phyloP scores from a whole-genome alignment of 1,140 invertebrate species.

The Leptonema lineaticorne region DNA sequence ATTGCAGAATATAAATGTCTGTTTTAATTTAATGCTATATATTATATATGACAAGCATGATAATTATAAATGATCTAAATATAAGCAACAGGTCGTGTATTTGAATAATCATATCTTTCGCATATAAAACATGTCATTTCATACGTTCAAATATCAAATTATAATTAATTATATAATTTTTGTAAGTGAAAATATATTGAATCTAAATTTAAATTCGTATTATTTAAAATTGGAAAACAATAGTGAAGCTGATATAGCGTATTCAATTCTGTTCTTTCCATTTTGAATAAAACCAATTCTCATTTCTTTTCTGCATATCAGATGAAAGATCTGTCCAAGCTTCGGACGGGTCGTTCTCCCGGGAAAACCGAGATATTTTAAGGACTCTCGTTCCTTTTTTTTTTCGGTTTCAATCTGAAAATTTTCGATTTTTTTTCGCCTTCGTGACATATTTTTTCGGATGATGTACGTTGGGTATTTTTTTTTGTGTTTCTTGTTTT shows the following conservation, averaged over 20 bases:
- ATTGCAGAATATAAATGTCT: too few relatives aligned
- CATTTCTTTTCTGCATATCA: constrained; percentile 27
- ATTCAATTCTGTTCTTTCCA: neutral
- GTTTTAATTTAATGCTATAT: too few relatives aligned
- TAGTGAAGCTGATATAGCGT: neutral
- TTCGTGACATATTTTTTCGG: neutral
- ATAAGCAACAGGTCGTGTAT: too few relatives aligned
- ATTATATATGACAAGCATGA: too few relatives aligned
- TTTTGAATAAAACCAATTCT: constrained; percentile 9
- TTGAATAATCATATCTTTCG: too few relatives aligned
- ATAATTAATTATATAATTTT: too few relatives aligned
- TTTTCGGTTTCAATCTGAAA: constrained; percentile 17
- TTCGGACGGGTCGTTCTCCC: constrained; percentile 14
- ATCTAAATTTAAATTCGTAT: too few relatives aligned
- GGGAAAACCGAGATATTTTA: constrained; percentile 19
- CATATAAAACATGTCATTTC: too few relatives aligned
- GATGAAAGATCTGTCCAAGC: constrained; percentile 17
- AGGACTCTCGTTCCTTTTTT: constrained; percentile 12
- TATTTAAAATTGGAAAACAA: too few relatives aligned
- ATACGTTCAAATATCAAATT: too few relatives aligned
- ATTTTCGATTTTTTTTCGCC: neutral
- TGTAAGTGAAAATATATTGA: too few relatives aligned
- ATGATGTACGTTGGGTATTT: neutral
- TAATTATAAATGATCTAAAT: too few relatives aligned
- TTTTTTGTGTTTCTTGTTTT: neutral